A percentile compares a stretch with the other conserved stretches of the same genome.
These are phyloP conservation scores for Pampusana beccarii DNA, from an alignment of 2,113 vertebrate genomes.

Conservation along the genomic window DNA sequence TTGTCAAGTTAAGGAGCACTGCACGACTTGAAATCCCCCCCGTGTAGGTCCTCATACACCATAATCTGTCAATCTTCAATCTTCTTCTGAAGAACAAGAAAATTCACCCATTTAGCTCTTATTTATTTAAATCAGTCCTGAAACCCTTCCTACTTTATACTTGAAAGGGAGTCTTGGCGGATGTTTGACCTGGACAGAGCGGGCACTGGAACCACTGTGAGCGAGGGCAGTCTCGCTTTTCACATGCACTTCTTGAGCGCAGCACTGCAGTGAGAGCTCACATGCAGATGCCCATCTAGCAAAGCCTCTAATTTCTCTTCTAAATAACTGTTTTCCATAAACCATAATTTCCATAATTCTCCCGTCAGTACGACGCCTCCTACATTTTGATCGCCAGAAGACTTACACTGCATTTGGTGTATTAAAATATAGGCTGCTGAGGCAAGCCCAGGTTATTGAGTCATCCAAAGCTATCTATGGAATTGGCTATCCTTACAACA, in stretches of 20 bases:
- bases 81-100: slow-evolving; percentile 40
- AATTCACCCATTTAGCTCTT: slow-evolving; percentile 26
- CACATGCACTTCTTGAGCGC: background rate
- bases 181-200: background rate
- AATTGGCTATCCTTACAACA: background rate
- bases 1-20: slow-evolving; percentile 2
- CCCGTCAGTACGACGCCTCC: background rate
- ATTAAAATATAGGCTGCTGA: background rate
- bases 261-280: background rate
- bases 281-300: background rate
- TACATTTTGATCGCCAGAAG: background rate
- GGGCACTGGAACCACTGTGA: background rate
- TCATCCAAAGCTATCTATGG: background rate
- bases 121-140: slow-evolving; percentile 18
- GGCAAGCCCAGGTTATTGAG: background rate
- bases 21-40: background rate
- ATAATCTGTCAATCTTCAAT: slow-evolving; percentile 50
- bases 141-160: slow-evolving; percentile 2
- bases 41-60: background rate
- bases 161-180: background rate
- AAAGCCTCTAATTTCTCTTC: background rate
- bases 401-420: background rate
- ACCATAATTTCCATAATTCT: background rate
- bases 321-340: background rate
- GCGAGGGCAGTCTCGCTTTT: background rate